Evolutionary conservation across 2,888 invertebrate genomes (phyloP).

Genomic region (Pyrrhia umbra): DNA sequence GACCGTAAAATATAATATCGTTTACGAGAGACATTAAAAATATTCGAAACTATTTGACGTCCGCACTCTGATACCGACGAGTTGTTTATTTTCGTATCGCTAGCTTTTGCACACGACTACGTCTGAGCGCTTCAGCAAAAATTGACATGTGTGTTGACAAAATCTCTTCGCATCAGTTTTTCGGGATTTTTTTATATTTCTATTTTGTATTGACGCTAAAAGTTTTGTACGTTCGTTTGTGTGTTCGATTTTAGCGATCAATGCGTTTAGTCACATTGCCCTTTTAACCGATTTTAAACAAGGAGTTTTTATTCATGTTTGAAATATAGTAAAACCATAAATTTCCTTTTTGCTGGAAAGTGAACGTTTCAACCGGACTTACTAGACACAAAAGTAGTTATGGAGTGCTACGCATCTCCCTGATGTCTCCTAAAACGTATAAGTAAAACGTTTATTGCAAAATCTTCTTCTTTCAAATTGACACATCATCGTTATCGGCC

Average conservation of each 20-base stretch:
- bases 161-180: slow-evolving; percentile 32
- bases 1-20: slow-evolving; percentile 27
- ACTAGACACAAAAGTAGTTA: too few relatives aligned
- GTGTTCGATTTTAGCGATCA: neutral
- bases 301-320: too few relatives aligned
- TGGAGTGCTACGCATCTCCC: too few relatives aligned
- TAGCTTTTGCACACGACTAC: slow-evolving; percentile 62
- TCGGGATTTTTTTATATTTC: slow-evolving; percentile 11
- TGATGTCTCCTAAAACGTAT: too few relatives aligned
- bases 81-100: slow-evolving; percentile 60
- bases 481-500: too few relatives aligned
- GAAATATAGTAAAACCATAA: too few relatives aligned
- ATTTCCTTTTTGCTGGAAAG: too few relatives aligned
- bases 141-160: slow-evolving; percentile 57
- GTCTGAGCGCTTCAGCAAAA: slow-evolving; percentile 52
- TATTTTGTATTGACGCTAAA: slow-evolving; percentile 17
- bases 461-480: too few relatives aligned
- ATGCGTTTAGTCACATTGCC: neutral
- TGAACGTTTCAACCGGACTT: too few relatives aligned
- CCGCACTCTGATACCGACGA: slow-evolving; percentile 2
- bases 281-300: neutral
- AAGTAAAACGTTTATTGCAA: too few relatives aligned
- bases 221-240: slow-evolving; percentile 7
- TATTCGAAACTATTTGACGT: slow-evolving; percentile 45
- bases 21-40: slow-evolving; percentile 47